Base-by-base conservation (phyloP, 2,888 invertebrate species). In the Chrysotoxum bicinctum region DNA sequence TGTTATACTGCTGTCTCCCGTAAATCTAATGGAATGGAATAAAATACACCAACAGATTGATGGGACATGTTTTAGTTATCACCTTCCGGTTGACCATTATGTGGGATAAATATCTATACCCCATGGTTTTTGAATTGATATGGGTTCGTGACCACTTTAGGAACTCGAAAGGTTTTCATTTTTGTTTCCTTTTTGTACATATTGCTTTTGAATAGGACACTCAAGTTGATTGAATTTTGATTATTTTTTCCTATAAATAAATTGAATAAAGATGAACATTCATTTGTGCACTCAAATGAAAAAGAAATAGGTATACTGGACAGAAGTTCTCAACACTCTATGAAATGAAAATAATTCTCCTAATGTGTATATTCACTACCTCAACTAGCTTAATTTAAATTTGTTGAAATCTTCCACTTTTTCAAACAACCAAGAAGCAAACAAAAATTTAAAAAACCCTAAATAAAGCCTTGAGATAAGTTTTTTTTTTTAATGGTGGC, bases 1-100 rank as follows among this genome's bases (percentile, higher is more conserved):
- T 62, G 14, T 54, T 21, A 45, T 30, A 45, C 2, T 23, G n/a
- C 2, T 23, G n/a, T 30, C 9, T 48, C 16, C 9, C 54, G 23
- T 32, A 69, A 37, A 70, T 66, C 70, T 66, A 84, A 79, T 84
- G 74, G 70, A 79, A 76, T 79, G 79, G 72, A 78, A 80, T 64
- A 84, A 72, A 70, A 40, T 52, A 60, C 3, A 45, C 21, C 35
- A 12, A 54, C 35, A 16, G 48, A 75, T 79, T 70, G 79, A 79
- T 84, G 79, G 30, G 58, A 12, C 19, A 14, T 50, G 37, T 70
- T 66, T 68, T 58, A 35, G 60, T 54, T 56, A 79, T 60, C 79
- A 84, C 84, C 84, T 84, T 84, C 58, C 60, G 68, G 23, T 68
- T 80, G 58, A 23, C 58, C 58, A 37, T 54, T 16, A 35, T 79